Percentiles rank a stretch among this genome's conserved stretches.
Conservation (phyloP, 2,888 invertebrate genomes). For the Melitaea athalia region DNA sequence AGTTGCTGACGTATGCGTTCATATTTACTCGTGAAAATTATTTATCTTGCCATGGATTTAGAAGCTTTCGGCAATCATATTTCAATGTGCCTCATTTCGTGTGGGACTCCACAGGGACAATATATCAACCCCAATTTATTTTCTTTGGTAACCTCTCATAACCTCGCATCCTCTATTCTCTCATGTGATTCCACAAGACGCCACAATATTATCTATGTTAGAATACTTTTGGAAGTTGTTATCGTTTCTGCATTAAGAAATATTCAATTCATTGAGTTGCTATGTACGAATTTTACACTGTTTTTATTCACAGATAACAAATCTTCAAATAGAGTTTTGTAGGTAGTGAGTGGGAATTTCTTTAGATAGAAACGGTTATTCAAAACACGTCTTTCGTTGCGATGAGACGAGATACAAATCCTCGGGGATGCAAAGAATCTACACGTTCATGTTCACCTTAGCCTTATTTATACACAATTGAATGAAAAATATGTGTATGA, state of each 20-base stretch:
- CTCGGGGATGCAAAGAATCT: constrained; percentile 69
- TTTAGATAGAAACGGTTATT: constrained; percentile 52
- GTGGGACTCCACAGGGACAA: constrained; percentile 61
- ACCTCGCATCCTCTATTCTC: constrained; percentile 48
- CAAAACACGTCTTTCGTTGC: constrained; percentile 68
- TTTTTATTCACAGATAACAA: neutral
- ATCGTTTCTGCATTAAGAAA: constrained; percentile 7
- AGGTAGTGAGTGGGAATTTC: constrained; percentile 29
- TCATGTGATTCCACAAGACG: constrained; percentile 20
- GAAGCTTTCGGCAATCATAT: constrained; percentile 54
- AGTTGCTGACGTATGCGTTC: neutral
- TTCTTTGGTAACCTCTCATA: constrained; percentile 63
- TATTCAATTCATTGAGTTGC: constrained; percentile 7
- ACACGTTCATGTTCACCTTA: constrained; percentile 60
- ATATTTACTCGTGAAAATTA: constrained; percentile 17
- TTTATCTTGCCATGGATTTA: constrained; percentile 35
- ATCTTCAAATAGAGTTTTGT: constrained; percentile 20
- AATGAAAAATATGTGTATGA: constrained; percentile 64
- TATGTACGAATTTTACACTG: constrained; percentile 17
- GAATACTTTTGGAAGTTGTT: constrained; percentile 28
- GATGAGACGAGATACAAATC: constrained; percentile 76
- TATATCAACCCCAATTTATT: constrained; percentile 72
- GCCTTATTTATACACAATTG: constrained; percentile 70
- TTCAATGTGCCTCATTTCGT: constrained; percentile 60
- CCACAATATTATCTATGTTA: constrained; percentile 28